A percentile compares a stretch with the other conserved stretches of the same genome.
Evolutionary conservation across 2,888 invertebrate species (phyloP).

Genomic region (Emmelina monodactyla): DNA sequence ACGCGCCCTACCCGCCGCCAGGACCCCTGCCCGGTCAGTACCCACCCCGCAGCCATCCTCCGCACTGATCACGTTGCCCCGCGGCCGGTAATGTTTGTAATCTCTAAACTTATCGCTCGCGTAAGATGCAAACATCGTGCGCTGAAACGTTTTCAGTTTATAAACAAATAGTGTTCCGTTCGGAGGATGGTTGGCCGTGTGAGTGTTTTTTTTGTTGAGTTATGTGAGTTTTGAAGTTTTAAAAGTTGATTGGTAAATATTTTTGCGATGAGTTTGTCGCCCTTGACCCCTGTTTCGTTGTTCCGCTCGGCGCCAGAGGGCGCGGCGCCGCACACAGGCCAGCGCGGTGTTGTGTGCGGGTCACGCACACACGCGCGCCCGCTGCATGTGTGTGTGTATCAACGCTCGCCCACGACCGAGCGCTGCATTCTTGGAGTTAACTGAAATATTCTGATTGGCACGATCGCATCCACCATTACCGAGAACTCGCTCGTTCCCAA

Average conservation of each 20-base stretch:
- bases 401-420: conserved; percentile 19
- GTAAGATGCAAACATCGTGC: conserved; percentile 28
- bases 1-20: conserved; percentile 81
- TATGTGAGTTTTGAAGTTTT: conserved; percentile 15
- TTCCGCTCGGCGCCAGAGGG: conserved; percentile 46
- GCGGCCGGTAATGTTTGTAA: conserved; percentile 51
- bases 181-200: conserved; percentile 12
- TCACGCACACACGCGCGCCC: conserved; percentile 28
- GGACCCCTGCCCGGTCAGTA: conserved; percentile 70
- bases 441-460: conserved; percentile 30
- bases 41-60: conserved; percentile 23
- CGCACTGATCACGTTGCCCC: conserved; percentile 37
- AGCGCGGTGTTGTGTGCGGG: conserved; percentile 26
- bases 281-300: conserved; percentile 40
- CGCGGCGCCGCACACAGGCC: conserved; percentile 32
- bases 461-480: conserved; percentile 12
- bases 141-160: conserved; percentile 50
- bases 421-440: conserved; percentile 30
- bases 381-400: conserved; percentile 30
- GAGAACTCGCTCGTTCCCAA: background rate
- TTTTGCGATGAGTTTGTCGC: conserved; percentile 53
- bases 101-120: conserved; percentile 47
- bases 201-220: conserved; percentile 14
- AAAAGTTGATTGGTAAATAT: conserved; percentile 42
- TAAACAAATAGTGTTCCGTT: conserved; percentile 36